Evolutionary conservation across 1,140 invertebrate species (phyloP), one percentile per base, ranked within the genome.

Genomic region (Stegodyphus dumicola): DNA sequence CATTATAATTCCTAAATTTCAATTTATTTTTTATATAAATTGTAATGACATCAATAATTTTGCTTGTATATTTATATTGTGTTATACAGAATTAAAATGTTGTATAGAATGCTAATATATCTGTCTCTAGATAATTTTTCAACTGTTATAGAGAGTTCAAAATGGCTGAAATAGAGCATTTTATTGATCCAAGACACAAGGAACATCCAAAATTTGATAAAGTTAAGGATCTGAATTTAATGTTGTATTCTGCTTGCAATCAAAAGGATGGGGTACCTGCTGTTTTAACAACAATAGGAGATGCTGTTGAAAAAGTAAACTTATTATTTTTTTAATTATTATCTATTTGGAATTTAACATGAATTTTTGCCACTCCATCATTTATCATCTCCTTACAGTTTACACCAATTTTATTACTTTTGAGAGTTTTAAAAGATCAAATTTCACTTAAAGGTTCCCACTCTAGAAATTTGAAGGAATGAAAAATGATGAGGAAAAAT

Each of bases 151-250:
- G 92, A 89, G 99, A 99, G 90, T 99, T 99, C 89, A 99, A 97
- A 0, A 99, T 99, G 98, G 98, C 98, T 73, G 99, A 99, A 92
- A 99, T 99, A 88, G 99, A 99, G 90, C 98, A 99, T 92, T 99
- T 99, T 91, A 98, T 98, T 91, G 97, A 99, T 91, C 96, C 98
- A 1, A 90, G 88, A 5, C 92, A 95, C 85, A 99, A 99, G 89
- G 93, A 92, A 86, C 97, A 99, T 92, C 94, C 95, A 0, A 99
- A 99, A 91, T 99, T 99, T 92, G 92, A 92, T 2, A 91, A 91
- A 67, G 92, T 99, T 0, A 93, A 93, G 88, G 92, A 96, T 89
- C 94, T 95, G 5, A 89, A 92, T 65, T 90, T 99, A 90, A 90
- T 94, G 7, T 90, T 99, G 1, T 99, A 98, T 89, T 99, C 98